phyloP scores from a whole-genome alignment of 1,140 invertebrate genomes.

The Pogonognathellus flavescens region DNA sequence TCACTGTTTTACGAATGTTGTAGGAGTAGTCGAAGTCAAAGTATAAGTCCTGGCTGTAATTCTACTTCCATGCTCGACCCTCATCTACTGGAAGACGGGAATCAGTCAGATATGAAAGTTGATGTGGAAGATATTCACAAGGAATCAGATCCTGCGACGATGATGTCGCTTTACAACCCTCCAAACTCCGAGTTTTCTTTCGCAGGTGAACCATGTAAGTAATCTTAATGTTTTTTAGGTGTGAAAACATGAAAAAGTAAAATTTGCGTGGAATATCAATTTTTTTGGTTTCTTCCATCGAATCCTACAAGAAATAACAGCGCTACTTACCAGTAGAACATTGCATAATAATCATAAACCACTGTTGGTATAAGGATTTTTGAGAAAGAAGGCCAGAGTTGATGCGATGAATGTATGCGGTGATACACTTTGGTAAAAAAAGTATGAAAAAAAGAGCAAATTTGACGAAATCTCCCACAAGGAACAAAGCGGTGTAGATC shows the following conservation, averaged over 20 bases:
- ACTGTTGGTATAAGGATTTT: too few species aligned
- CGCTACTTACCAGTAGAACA: too few species aligned
- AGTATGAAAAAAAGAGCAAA: slow-evolving; percentile 27
- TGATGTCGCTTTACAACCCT: too few species aligned
- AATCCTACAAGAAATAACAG: too few species aligned
- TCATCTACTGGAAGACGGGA: background rate
- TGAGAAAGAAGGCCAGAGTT: background rate
- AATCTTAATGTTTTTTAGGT: too few species aligned
- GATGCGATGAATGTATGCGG: slow-evolving; percentile 8
- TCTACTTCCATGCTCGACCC: background rate
- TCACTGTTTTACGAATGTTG: background rate
- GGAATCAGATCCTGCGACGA: background rate
- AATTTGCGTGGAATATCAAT: too few species aligned
- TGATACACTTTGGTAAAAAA: slow-evolving; percentile 43
- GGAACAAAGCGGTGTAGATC: slow-evolving; percentile 19
- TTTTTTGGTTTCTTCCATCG: too few species aligned
- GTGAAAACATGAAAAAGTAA: too few species aligned
- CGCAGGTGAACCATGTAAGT: too few species aligned
- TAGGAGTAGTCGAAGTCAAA: slow-evolving; percentile 24
- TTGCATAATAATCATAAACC: too few species aligned
- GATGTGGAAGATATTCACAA: background rate
- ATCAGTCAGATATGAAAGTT: background rate
- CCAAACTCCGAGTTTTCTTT: too few species aligned
- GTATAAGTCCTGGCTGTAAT: slow-evolving; percentile 12
- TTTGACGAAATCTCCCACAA: slow-evolving; percentile 30